Evolutionary conservation across 2,113 vertebrate genomes (phyloP).

Genomic region (Cricetomys ansorgei): DNA sequence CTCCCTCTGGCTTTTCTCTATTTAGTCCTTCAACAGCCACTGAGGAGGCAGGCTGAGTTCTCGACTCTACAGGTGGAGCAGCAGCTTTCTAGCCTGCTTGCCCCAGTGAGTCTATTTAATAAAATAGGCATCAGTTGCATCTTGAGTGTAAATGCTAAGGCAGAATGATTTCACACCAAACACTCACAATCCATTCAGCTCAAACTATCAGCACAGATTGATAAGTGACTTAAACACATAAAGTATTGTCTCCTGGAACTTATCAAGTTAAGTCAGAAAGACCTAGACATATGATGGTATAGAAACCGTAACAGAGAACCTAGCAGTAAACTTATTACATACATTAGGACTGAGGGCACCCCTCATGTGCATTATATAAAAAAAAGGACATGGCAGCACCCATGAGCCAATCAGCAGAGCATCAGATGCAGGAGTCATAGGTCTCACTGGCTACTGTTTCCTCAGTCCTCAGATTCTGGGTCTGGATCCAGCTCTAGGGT

Average conservation of each 20-base stretch:
- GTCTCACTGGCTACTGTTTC: neutral
- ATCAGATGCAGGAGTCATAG: neutral
- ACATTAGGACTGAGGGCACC: neutral
- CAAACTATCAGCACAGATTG: neutral
- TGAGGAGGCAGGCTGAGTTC: neutral
- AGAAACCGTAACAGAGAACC: neutral
- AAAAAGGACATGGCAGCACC: neutral
- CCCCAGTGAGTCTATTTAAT: neutral
- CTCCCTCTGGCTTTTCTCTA: neutral
- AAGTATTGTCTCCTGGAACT: neutral
- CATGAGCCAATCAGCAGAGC: neutral
- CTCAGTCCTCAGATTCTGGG: neutral
- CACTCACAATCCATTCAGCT: neutral
- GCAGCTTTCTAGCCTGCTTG: neutral
- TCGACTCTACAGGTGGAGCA: neutral
- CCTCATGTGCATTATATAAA: neutral
- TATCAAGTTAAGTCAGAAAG: neutral
- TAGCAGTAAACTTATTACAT: neutral
- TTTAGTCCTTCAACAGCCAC: neutral
- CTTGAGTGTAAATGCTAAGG: neutral
- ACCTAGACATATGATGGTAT: neutral
- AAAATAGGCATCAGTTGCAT: neutral
- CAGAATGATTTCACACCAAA: neutral
- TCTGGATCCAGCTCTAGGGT: neutral
- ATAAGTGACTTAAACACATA: neutral